Evolutionary conservation across 2,113 vertebrate genomes (phyloP), one percentile per base, ranked within the genome.

Genomic region (Zosterops pallidus): DNA sequence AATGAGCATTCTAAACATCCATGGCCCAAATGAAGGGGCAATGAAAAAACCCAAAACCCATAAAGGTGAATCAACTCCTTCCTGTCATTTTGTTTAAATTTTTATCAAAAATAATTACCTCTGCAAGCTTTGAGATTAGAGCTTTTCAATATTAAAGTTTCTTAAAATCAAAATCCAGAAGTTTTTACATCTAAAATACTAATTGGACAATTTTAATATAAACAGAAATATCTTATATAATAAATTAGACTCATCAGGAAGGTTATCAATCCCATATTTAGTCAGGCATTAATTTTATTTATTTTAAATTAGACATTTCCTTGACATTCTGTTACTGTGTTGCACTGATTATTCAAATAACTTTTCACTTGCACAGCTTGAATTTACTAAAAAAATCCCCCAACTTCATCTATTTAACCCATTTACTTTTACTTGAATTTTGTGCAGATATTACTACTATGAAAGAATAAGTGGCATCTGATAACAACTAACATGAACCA

Each of bases 291-390:
- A 79, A 93, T 94, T 96, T 95, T 94, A 84, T 86, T 95, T 96
- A 90, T 97, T 96, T 96, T 84, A 93, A 96, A 93, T 72, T 86
- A 97, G 83, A 84, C 5, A 29, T 89, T 83, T 93, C 47, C 71
- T 94, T 92, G 92, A 89, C 33, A 74, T 91, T 96, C 88, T 55
- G 24, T 94, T 96, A 72, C 72, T 84, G 46, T 90, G 57, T 83
- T 88, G 84, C 60, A 89, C 88, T 96, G 67, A 91, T 96, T 96
- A 91, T 89, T 82, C 17, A 71, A 92, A 62, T 56, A 92, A 90
- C n/a, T 86, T 71, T 92, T 56, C 74, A 88, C 60, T 97, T 90
- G 77, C 56, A 77, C 33, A 89, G 68, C 75, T 86, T 67, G 47
- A 86, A 86, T 86, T 74, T 81, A 91, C 64, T 88, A 72, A 31